Evolutionary conservation across 2,888 invertebrate species (phyloP), one percentile per base, ranked within the genome.

Genomic region (Tetrapedia diversipes): DNA sequence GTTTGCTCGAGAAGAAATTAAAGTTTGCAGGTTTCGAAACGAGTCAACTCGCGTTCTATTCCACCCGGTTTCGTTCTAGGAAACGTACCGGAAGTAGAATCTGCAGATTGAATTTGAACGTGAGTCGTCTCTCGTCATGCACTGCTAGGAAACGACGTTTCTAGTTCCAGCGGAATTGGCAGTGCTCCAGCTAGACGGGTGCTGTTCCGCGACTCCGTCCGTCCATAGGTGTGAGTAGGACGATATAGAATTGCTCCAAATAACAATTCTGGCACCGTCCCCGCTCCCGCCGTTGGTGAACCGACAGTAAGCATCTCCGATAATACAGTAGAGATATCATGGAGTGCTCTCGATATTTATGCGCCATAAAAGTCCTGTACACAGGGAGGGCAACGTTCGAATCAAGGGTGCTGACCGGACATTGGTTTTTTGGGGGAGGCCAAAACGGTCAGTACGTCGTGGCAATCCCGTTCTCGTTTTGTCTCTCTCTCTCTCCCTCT

Each of bases 321-420:
- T 91, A 91, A 91, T 91, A 88, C 89, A 88, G 87, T 87, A 87
- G 87, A 87, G 88, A 87, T 89, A 89, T 90, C 89, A 86, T 84
- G 87, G 86, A 87, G 88, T 89, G 89, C 89, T 89, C 90, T 89
- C 86, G 90, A 91, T 91, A 90, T 91, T 91, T 91, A 91, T 91
- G 91, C 89, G 88, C 89, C 87, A 91, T 91, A 91, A 91, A 91
- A 91, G 90, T 89, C 88, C 82, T 85, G 87, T 86, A 84, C 85
- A 84, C 83, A 81, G 85, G 84, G 76, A 85, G 88, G 86, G 86
- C 86, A 87, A 85, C 71, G 86, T 64, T 80, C 82, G 87, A 88
- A 90, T 88, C 89, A 90, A 90, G 89, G 90, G 89, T 89, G 89
- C 87, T 85, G 88, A 88, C 89, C 89, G 89, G 90, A 89, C 90